Evolutionary conservation across 2,888 invertebrate genomes (phyloP).

Genomic region (Pheosia tremula): DNA sequence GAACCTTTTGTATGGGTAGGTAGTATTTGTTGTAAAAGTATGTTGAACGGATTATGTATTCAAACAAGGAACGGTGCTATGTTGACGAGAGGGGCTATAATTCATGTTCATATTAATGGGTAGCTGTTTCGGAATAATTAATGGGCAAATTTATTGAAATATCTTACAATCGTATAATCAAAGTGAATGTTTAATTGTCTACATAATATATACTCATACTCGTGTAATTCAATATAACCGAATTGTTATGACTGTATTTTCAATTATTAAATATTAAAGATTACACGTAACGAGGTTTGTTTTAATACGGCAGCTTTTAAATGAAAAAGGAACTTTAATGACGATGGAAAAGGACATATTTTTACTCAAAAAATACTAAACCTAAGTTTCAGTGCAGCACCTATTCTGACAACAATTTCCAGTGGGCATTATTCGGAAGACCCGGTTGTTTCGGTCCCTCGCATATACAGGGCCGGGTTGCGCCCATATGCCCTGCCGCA

Average conservation of each 20-base stretch:
- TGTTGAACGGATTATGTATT: not conserved
- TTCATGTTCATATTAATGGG: not conserved
- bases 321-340: not conserved
- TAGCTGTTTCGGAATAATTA: not conserved
- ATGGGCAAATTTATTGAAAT: not conserved
- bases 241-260: not conserved
- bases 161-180: not conserved
- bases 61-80: not conserved
- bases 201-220: not conserved
- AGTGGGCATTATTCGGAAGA: conserved; percentile 58
- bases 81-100: not conserved
- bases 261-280: not conserved
- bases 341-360: not conserved
- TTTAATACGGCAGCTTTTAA: not conserved
- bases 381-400: conserved; percentile 16
- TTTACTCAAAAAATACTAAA: not conserved
- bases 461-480: conserved; percentile 56
- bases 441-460: conserved; percentile 58
- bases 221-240: not conserved
- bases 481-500: conserved; percentile 52
- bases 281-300: not conserved
- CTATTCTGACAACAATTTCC: conserved; percentile 52
- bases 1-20: not conserved
- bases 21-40: not conserved
- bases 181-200: not conserved